A percentile compares a stretch with the other conserved stretches of the same genome.
phyloP scores from a whole-genome alignment of 2,113 vertebrate species.

The Neoarius graeffei region DNA sequence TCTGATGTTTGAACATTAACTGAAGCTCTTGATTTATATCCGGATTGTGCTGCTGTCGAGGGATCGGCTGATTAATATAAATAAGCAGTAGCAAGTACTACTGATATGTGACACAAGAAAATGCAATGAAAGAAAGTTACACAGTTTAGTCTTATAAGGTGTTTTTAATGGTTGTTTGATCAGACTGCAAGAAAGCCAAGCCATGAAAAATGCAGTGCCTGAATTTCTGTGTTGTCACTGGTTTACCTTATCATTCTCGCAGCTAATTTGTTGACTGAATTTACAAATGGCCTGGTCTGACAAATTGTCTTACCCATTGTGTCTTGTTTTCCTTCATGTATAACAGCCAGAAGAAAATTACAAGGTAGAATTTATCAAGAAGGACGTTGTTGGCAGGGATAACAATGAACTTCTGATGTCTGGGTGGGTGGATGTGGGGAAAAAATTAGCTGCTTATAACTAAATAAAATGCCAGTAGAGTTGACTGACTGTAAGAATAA shows the following conservation, averaged over 20 bases:
- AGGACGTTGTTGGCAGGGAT: background rate
- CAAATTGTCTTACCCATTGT: background rate
- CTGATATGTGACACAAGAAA: too few relatives aligned
- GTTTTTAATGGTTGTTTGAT: background rate
- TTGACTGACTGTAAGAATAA: background rate
- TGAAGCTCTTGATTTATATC: too few relatives aligned
- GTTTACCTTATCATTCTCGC: background rate
- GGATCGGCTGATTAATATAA: too few relatives aligned
- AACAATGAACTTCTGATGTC: background rate
- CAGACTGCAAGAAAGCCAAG: background rate
- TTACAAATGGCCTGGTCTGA: slow-evolving; percentile 5
- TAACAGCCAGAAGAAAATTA: slow-evolving; percentile 5
- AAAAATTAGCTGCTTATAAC: slow-evolving; percentile 3
- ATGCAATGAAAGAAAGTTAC: too few relatives aligned
- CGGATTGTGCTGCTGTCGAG: too few relatives aligned
- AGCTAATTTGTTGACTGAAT: slow-evolving; percentile 19
- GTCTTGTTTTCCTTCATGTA: slow-evolving; percentile 2
- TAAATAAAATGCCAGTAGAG: background rate
- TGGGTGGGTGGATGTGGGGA: background rate
- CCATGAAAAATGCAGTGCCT: background rate
- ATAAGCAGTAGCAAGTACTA: too few relatives aligned
- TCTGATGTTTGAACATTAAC: too few relatives aligned
- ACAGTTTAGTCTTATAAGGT: background rate
- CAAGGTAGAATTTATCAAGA: background rate
- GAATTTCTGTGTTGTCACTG: slow-evolving; percentile 2